phyloP scores from a whole-genome alignment of 2,113 vertebrate species.

The Serinus canaria region DNA sequence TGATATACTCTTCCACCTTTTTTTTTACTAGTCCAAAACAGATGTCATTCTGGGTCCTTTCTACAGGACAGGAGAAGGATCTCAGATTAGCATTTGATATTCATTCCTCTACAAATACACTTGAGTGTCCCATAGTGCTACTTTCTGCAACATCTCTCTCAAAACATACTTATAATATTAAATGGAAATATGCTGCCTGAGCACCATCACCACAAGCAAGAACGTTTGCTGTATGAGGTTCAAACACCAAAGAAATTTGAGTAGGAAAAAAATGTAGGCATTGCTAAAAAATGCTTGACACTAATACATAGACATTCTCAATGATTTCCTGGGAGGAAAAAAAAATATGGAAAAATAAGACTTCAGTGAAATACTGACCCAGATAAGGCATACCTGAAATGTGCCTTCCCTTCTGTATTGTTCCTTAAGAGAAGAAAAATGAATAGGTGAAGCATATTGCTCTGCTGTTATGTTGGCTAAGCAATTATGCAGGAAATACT shows the following conservation, averaged over 20 bases:
- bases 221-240: neutral
- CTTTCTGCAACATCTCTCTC: neutral
- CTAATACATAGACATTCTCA: neutral
- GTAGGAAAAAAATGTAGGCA: neutral
- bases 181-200: neutral
- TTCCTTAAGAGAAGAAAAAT: neutral
- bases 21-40: neutral
- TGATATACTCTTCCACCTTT: neutral
- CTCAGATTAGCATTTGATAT: neutral
- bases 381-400: neutral
- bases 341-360: neutral
- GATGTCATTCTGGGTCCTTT: neutral
- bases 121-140: neutral
- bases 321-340: neutral
- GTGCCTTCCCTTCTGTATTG: neutral
- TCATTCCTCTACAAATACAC: neutral
- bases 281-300: neutral
- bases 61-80: neutral
- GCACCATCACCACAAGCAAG: accelerated
- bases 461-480: accelerated
- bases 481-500: neutral
- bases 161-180: neutral
- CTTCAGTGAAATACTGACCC: neutral
- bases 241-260: neutral
- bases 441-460: neutral